Percentiles rank a stretch among this genome's conserved stretches.
Evolutionary conservation across 64 coral and sea anemone species (phyloP).

Genomic region (Stylophora pistillata): DNA sequence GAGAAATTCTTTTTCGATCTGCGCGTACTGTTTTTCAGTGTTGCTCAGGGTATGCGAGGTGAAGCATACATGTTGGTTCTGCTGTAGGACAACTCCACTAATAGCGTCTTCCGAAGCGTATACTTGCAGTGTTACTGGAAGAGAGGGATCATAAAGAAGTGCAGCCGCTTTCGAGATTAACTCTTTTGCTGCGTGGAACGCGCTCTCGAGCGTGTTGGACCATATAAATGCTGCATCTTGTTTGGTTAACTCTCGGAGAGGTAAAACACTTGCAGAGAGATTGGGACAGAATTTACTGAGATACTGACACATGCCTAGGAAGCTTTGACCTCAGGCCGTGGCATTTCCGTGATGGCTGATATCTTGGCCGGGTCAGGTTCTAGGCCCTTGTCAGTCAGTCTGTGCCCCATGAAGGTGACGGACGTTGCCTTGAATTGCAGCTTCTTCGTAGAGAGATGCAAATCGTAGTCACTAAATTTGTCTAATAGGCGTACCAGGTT

Average conservation of each 20-base stretch:
- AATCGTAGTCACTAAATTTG: conserved; percentile 26
- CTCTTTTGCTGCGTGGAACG: conserved; percentile 39
- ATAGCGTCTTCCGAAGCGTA: conserved; percentile 49
- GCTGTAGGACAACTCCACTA: conserved; percentile 18
- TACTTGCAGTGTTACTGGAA: conserved; percentile 57
- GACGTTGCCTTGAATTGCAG: conserved; percentile 57
- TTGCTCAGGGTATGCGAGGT: conserved; percentile 16
- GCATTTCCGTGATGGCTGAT: conserved; percentile 59
- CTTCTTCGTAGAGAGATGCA: conserved; percentile 23
- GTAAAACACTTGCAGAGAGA: conserved; percentile 34
- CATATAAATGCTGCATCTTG: conserved; percentile 47
- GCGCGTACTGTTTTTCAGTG: conserved; percentile 40
- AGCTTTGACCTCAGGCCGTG: conserved; percentile 31
- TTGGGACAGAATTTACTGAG: conserved; percentile 61
- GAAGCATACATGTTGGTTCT: conserved; percentile 27
- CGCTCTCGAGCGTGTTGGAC: conserved; percentile 23
- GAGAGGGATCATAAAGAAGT: conserved; percentile 24
- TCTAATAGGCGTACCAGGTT: conserved; percentile 29
- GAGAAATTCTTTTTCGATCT: conserved; percentile 47
- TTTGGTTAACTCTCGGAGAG: conserved; percentile 54
- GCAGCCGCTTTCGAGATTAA: conserved; percentile 23
- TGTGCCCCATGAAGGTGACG: conserved; percentile 65
- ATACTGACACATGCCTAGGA: conserved; percentile 59
- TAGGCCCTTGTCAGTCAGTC: conserved; percentile 54
- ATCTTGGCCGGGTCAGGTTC: conserved; percentile 52